Evolutionary conservation across 1,140 invertebrate genomes (phyloP).

Genomic region (Nomia melanderi): DNA sequence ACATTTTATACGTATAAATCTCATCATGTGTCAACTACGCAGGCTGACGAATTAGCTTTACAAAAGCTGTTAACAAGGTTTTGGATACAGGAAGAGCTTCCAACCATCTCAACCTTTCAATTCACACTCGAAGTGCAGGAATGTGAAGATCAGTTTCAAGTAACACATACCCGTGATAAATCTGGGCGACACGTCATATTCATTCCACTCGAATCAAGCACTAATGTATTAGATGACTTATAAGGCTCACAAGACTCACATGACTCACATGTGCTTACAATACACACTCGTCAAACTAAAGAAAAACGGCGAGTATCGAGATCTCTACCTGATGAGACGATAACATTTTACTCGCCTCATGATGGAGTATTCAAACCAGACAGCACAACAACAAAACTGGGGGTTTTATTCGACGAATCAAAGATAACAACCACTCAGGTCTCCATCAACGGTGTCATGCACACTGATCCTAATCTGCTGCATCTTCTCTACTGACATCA

Average conservation of each 20-base stretch:
- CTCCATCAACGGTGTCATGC: slow-evolving; percentile 48
- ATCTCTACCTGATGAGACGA: background rate
- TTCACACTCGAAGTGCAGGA: slow-evolving; percentile 29
- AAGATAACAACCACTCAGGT: slow-evolving; percentile 50
- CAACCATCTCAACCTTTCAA: no score
- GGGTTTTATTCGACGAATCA: slow-evolving; percentile 73
- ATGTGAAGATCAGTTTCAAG: slow-evolving; percentile 59
- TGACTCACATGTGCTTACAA: no score
- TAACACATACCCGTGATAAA: slow-evolving; percentile 44
- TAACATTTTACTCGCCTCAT: slow-evolving; percentile 64
- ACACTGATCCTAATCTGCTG: slow-evolving; percentile 21
- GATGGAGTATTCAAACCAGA: slow-evolving; percentile 63
- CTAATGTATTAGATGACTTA: no score
- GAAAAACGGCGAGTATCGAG: background rate
- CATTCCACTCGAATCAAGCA: slow-evolving; percentile 25
- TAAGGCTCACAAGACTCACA: no score
- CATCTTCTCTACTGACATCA: slow-evolving; percentile 71
- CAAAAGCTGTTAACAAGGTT: no score
- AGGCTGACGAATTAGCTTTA: background rate
- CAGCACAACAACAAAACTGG: slow-evolving; percentile 65
- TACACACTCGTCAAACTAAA: no score
- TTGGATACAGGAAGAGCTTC: background rate
- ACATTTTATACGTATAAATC: background rate
- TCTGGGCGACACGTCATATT: slow-evolving; percentile 41
- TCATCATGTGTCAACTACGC: background rate